These are phyloP conservation scores for Crossaster papposus DNA, from an alignment of 53 echinoderm and acorn worm genomes.

Conservation along the genomic window DNA sequence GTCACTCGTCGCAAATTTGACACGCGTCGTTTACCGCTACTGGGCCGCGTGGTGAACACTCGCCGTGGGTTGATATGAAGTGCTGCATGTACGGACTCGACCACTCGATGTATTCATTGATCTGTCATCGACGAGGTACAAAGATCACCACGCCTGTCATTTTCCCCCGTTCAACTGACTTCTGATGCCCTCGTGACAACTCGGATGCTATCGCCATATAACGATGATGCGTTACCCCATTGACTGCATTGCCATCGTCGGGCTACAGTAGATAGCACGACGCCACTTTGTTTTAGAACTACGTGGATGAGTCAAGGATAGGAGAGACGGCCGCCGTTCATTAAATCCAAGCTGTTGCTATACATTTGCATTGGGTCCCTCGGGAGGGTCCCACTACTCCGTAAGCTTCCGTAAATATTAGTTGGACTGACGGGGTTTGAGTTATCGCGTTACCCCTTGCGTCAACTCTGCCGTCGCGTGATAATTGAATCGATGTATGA, in stretches of 20 bases:
- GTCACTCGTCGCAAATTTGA: slow-evolving; percentile 10
- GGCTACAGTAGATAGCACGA: slow-evolving; percentile 27
- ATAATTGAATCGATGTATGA: background rate
- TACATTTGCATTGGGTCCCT: background rate
- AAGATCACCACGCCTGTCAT: slow-evolving; percentile 21
- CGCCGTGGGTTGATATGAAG: background rate
- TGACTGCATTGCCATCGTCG: slow-evolving; percentile 17
- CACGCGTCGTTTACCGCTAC: background rate
- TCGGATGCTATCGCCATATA: background rate
- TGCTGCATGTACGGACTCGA: background rate
- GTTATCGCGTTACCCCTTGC: slow-evolving; percentile 2
- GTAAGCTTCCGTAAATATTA: slow-evolving; percentile 5
- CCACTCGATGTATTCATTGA: slow-evolving; percentile 36
- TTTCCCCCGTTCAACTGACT: background rate
- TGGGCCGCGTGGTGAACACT: slow-evolving; percentile 5
- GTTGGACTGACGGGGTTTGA: background rate
- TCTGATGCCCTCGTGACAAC: background rate
- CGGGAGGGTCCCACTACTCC: background rate
- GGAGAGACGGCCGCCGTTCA: slow-evolving; percentile 30
- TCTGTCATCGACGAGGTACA: background rate
- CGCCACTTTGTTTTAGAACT: slow-evolving; percentile 29
- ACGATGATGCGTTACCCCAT: background rate
- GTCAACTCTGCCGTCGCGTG: background rate
- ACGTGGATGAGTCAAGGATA: slow-evolving; percentile 7
- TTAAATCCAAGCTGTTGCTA: slow-evolving; percentile 54